Evolutionary conservation across 2,113 vertebrate genomes (phyloP).

Genomic region (Ciconia maguari): DNA sequence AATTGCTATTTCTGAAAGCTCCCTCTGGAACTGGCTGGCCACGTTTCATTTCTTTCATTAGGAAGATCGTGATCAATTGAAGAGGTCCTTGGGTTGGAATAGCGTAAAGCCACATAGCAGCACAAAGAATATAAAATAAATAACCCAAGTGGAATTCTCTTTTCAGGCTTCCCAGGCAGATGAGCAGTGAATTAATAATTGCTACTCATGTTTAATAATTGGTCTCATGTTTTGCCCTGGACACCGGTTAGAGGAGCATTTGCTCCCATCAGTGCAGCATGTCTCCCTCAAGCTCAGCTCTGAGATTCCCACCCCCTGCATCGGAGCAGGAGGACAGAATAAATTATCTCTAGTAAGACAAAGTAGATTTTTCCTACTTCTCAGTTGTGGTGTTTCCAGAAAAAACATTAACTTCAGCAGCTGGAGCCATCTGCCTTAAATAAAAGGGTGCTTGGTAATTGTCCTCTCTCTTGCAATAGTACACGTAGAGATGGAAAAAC

Average conservation of each 20-base stretch:
- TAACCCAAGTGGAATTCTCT: not conserved
- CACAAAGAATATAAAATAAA: not conserved
- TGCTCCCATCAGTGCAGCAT: not conserved
- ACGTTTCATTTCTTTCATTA: not conserved
- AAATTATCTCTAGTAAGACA: not conserved
- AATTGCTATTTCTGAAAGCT: not conserved
- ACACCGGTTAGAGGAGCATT: not conserved
- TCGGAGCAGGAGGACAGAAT: not conserved
- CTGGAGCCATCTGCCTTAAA: slow-evolving; percentile 5
- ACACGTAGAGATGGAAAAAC: not conserved
- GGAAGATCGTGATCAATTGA: not conserved
- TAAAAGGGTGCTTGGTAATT: not conserved
- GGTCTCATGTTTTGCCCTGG: not conserved
- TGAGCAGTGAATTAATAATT: not conserved
- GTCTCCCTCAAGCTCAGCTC: not conserved
- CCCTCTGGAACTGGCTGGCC: not conserved
- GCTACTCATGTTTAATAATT: not conserved
- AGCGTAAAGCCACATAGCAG: not conserved
- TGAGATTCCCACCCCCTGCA: not conserved
- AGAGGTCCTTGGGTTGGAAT: not conserved
- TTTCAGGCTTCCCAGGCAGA: not conserved
- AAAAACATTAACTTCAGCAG: slow-evolving; percentile 3
- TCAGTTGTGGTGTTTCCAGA: not conserved
- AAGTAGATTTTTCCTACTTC: not conserved
- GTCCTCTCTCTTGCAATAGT: not conserved